These are phyloP conservation scores for Chalcosyrphus nemorum DNA, from an alignment of 2,888 invertebrate species.

Conservation along the genomic window DNA sequence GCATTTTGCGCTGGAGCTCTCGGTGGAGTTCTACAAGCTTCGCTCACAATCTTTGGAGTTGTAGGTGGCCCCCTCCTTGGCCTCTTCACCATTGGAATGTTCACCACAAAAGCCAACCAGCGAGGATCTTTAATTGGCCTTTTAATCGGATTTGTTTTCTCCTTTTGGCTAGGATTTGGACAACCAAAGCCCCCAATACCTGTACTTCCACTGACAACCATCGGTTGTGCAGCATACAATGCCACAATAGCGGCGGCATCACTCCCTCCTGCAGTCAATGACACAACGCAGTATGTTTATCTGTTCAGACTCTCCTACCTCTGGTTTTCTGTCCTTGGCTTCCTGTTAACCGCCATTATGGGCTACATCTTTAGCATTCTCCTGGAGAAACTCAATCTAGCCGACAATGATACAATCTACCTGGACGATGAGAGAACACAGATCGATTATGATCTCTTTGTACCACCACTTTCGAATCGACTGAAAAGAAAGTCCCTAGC, in stretches of 20 bases:
- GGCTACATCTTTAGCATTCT: conserved; percentile 83
- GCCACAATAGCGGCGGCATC: conserved; percentile 16
- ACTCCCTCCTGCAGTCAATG: background rate
- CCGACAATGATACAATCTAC: conserved; percentile 78
- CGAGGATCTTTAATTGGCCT: conserved; percentile 88
- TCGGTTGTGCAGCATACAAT: conserved; percentile 83
- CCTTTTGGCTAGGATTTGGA: conserved; percentile 93
- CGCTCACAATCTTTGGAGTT: conserved; percentile 92
- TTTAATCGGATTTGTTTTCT: conserved; percentile 85
- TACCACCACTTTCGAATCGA: conserved; percentile 83
- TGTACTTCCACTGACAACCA: conserved; percentile 84
- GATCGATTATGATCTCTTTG: conserved; percentile 84
- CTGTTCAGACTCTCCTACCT: conserved; percentile 89
- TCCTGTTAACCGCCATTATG: conserved; percentile 82
- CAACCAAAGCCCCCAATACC: conserved; percentile 86
- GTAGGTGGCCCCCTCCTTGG: conserved; percentile 93
- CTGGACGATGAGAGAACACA: conserved; percentile 78
- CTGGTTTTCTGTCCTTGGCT: conserved; percentile 86
- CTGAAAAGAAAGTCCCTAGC: conserved; percentile 77
- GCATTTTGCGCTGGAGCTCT: conserved; percentile 92
- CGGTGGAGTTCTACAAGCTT: conserved; percentile 92
- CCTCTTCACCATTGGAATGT: conserved; percentile 93
- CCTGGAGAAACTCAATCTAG: conserved; percentile 78
- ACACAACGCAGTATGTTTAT: conserved; percentile 81
- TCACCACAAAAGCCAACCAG: conserved; percentile 88